Base-by-base conservation (phyloP, 2,797 vertebrate species). In the Rhinoraja longicauda region DNA sequence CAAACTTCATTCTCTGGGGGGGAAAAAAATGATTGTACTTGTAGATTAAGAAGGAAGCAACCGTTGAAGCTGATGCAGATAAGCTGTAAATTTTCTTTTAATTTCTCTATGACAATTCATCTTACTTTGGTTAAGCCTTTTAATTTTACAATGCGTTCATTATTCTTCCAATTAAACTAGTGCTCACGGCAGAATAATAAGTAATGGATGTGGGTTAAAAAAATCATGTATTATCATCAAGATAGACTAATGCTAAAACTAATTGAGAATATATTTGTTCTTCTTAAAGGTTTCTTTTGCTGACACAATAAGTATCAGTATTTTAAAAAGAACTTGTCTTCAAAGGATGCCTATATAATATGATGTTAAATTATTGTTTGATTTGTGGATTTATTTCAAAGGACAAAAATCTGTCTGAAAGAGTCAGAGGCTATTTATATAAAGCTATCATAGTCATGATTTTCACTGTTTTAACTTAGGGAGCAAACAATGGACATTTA, bases 371-470 rank as follows among this genome's bases (percentile, higher is more conserved):
- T 92, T 92, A 45, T 70, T 26, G 39, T 64, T 70, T 53, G 39
- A 92, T n/a, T 39, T 39, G 45, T 75, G 21, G 39, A 45, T 75
- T 92, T 91, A 21, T 73, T 91, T 72, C 45, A 73, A 29, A 17
- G 36, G 67, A 24, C 36, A 39, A 36, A 72, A 57, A 75, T 39
- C 57, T 73, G 36, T 29, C 26, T 15, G 64, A 36, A 73, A 39
- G 64, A 88, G 90, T 57, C 90, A 53, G 9, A 73, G 1, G 15
- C 24, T 36, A 29, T 92, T 73, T 53, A 45, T 67, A 75, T 73
- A 92, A 92, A 75, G 4, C 45, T 92, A 75, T n/a, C 53, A 45
- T 75, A 92, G 75, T 92, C 67, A 75, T 92, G 90, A 45, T 75
- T 57, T 70, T 39, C 73, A 24, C 70, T 92, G 90, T 4, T 92